Conservation (phyloP, 2,113 vertebrate species). For the Mixornis gularis region DNA sequence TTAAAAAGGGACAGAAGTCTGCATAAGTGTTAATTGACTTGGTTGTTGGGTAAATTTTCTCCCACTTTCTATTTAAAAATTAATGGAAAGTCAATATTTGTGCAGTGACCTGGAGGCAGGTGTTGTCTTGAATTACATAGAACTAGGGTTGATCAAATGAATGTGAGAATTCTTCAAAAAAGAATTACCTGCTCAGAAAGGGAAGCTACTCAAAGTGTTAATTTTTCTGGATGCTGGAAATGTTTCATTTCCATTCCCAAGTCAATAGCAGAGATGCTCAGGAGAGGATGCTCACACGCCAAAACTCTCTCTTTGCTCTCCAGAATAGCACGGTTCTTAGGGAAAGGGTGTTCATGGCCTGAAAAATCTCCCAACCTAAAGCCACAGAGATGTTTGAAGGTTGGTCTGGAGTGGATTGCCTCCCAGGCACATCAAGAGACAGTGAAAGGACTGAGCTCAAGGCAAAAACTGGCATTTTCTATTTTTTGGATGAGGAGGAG, state of each 20-base stretch:
- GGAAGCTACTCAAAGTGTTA: not conserved
- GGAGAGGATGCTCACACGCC: not conserved
- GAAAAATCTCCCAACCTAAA: not conserved
- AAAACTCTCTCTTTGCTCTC: not conserved
- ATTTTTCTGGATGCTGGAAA: not conserved
- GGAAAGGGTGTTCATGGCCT: not conserved
- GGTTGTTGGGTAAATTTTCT: not conserved
- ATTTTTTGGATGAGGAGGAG: not conserved
- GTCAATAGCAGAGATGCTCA: not conserved
- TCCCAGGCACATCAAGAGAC: not conserved
- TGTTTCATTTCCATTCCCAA: not conserved
- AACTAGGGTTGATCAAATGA: not conserved
- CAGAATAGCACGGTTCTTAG: not conserved
- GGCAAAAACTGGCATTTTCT: not conserved
- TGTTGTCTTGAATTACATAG: not conserved
- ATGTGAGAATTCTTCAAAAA: not conserved
- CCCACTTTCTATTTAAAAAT: not conserved
- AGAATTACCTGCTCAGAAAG: not conserved
- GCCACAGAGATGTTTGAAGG: not conserved
- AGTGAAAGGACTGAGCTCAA: not conserved
- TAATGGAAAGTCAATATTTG: not conserved
- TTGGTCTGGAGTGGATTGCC: not conserved
- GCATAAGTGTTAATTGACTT: not conserved
- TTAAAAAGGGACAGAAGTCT: not conserved
- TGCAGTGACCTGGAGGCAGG: not conserved